Evolutionary conservation across 2,888 invertebrate genomes (phyloP), one percentile per base, ranked within the genome.

Genomic region (Rotaria macrura): DNA sequence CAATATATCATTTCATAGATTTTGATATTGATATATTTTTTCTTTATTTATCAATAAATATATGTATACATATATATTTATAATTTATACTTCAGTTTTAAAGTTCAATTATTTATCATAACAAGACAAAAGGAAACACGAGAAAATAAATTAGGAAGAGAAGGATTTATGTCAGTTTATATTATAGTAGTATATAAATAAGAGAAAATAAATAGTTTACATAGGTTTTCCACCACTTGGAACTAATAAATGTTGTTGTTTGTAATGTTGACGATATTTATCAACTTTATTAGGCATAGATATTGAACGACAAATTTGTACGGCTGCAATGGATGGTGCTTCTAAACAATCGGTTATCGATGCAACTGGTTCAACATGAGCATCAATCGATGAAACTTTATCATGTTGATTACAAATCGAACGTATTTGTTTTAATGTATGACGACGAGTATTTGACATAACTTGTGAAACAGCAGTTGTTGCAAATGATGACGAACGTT

Each of bases 301-400:
- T 14, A 65, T 65, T 34, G 65, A 65, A 65, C 65, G 65, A 65
- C 65, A 65, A 65, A 65, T 65, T 65, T 65, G 65, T 17, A 65
- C 65, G 65, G 65, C 65, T 34, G 65, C 65, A 65, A 65, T 65
- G 12, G 65, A 65, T 65, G 65, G 65, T 65, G 65, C 65, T 65
- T 65, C 34, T 65, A 65, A 65, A 65, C 65, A 65, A 65, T 65
- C 65, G 65, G 65, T 65, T 65, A 65, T 65, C 34, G 65, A 65
- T 65, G 65, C 65, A 34, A 65, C 65, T 65, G 65, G 65, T 65
- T 34, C 34, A 34, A 65, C 65, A 65, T 65, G 29, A 5, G 34
- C 0, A 65, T 65, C 65, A 65, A 34, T 65, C 6, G 65, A 65
- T 34, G 65, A 65, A 65, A 65, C 65, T 34, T 65, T 65, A 34